Evolutionary conservation across 92 coral and sea anemone genomes (phyloP).

Genomic region (Epizoanthus ramosus): DNA sequence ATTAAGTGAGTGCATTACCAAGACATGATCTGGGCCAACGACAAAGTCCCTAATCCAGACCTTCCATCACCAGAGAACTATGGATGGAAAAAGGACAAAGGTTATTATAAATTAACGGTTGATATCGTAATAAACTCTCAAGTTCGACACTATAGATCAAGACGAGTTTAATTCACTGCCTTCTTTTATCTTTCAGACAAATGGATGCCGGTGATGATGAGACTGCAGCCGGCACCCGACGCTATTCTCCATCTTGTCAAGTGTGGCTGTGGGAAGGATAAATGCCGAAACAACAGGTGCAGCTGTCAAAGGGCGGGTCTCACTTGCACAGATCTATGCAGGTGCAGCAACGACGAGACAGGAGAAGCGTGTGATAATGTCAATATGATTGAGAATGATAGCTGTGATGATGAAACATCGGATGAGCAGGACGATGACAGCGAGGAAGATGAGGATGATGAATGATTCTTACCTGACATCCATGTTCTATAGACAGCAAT

Average conservation of each 20-base stretch:
- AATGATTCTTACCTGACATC: slow-evolving; percentile 57
- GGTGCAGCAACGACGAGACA: slow-evolving; percentile 58
- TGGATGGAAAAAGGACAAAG: slow-evolving; percentile 40
- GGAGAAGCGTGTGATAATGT: slow-evolving; percentile 56
- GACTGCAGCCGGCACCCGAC: slow-evolving; percentile 53
- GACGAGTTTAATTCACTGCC: slow-evolving; percentile 9
- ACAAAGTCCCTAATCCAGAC: slow-evolving; percentile 50
- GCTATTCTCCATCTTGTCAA: slow-evolving; percentile 52
- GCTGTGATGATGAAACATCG: slow-evolving; percentile 51
- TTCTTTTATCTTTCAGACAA: slow-evolving; percentile 52
- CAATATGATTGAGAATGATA: slow-evolving; percentile 54
- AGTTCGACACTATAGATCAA: too few relatives aligned
- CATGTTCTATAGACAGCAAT: slow-evolving; percentile 54
- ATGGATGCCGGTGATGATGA: slow-evolving; percentile 45
- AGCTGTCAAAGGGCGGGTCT: slow-evolving; percentile 61
- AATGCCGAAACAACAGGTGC: slow-evolving; percentile 58
- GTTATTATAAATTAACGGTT: not conserved
- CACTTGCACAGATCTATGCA: slow-evolving; percentile 56
- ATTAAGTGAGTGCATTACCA: slow-evolving; percentile 54
- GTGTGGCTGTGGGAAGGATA: slow-evolving; percentile 49
- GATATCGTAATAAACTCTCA: too few relatives aligned
- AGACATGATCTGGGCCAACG: slow-evolving; percentile 39
- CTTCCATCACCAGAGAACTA: slow-evolving; percentile 50
- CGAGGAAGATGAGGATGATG: slow-evolving; percentile 54
- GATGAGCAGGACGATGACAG: slow-evolving; percentile 59